Percentiles rank a stretch among this genome's conserved stretches.
Evolutionary conservation across 2,113 vertebrate genomes (phyloP).

Genomic region (Cepphus grylle): DNA sequence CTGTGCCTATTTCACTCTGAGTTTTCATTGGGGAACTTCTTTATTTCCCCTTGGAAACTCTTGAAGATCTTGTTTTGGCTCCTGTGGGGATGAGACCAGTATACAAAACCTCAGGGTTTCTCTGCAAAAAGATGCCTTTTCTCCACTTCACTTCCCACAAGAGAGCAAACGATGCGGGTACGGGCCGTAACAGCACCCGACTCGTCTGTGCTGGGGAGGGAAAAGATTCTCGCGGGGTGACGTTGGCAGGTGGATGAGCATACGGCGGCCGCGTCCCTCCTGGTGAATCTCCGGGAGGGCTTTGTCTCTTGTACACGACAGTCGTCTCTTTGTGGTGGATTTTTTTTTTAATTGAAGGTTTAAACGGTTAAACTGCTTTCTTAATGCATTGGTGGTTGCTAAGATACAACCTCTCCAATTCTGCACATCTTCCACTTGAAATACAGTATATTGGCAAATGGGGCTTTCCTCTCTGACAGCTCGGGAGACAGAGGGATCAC

Average conservation of each 20-base stretch:
- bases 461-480: neutral
- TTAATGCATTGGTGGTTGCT: conserved; percentile 53
- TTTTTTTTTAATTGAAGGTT: neutral
- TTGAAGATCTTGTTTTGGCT: neutral
- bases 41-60: neutral
- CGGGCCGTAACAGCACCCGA: neutral
- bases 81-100: neutral
- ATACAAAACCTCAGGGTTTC: neutral
- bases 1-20: neutral
- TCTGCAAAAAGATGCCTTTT: neutral
- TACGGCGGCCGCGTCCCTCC: fast-evolving
- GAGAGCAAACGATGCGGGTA: neutral
- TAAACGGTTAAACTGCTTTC: conserved; percentile 4
- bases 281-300: fast-evolving
- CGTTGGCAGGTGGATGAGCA: neutral
- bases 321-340: neutral
- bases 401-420: conserved; percentile 25
- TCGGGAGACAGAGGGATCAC: neutral
- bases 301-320: neutral
- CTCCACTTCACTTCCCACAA: neutral
- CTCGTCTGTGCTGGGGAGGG: neutral
- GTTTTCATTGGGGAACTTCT: neutral
- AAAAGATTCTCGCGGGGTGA: fast-evolving
- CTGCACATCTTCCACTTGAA: conserved; percentile 4
- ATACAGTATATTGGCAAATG: neutral